These are phyloP conservation scores for Drosophila parabipectinata DNA, from an alignment of 1,140 invertebrate genomes.

Conservation along the genomic window DNA sequence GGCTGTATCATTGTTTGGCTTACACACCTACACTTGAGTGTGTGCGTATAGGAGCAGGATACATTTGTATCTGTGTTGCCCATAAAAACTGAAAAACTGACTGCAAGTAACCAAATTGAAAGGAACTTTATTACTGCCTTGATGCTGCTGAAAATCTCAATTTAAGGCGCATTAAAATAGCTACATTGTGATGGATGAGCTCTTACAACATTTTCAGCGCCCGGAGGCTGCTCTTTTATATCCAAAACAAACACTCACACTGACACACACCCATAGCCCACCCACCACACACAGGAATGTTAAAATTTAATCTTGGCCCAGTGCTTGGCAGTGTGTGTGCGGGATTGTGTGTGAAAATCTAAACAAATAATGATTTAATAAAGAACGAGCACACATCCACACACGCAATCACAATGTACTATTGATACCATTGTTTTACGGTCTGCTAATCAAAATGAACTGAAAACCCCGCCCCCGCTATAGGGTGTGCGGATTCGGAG, in stretches of 20 bases:
- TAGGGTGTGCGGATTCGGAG: neutral
- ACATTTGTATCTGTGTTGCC: slow-evolving; percentile 10
- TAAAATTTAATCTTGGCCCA: slow-evolving; percentile 37
- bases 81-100: slow-evolving; percentile 45
- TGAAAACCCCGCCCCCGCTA: slow-evolving; percentile 20
- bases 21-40: neutral
- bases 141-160: slow-evolving; percentile 38
- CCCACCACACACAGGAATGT: neutral
- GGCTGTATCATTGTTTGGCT: slow-evolving; percentile 10
- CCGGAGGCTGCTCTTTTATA: slow-evolving; percentile 62
- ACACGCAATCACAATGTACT: slow-evolving; percentile 64
- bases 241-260: slow-evolving; percentile 25
- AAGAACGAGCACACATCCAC: slow-evolving; percentile 42
- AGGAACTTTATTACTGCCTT: slow-evolving; percentile 48
- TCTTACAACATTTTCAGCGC: slow-evolving; percentile 28
- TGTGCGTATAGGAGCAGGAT: too few relatives aligned
- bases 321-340: slow-evolving; percentile 26
- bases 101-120: slow-evolving; percentile 50
- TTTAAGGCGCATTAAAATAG: slow-evolving; percentile 55
- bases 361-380: slow-evolving; percentile 78
- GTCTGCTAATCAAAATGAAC: slow-evolving; percentile 77
- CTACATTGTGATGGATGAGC: slow-evolving; percentile 47
- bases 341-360: slow-evolving; percentile 51
- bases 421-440: slow-evolving; percentile 76
- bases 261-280: neutral